Evolutionary conservation across 2,113 vertebrate species (phyloP).

Genomic region (Uropsilus gracilis): DNA sequence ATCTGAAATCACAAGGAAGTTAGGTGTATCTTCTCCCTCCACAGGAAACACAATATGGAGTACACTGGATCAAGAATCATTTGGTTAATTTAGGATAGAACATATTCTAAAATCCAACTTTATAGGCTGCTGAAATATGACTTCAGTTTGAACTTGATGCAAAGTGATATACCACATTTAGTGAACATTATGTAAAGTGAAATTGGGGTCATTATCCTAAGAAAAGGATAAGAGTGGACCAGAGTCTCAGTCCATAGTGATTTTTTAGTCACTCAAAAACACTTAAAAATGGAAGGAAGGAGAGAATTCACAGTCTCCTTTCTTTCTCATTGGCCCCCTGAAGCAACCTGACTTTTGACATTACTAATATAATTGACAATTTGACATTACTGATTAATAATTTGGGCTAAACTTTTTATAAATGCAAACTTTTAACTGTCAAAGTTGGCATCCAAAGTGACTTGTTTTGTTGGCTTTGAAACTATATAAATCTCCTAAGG

Average conservation of each 20-base stretch:
- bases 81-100: conserved; percentile 40
- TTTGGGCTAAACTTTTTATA: conserved; percentile 43
- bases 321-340: neutral
- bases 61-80: conserved; percentile 21
- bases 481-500: neutral
- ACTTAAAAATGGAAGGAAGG: neutral
- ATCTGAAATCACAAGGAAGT: neutral
- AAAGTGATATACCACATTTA: conserved; percentile 36
- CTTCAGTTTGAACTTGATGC: conserved; percentile 44
- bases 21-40: neutral
- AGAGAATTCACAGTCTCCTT: neutral
- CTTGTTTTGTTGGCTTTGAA: conserved; percentile 46
- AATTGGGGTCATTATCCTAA: neutral
- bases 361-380: neutral
- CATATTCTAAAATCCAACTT: conserved; percentile 28
- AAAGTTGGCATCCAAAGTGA: neutral
- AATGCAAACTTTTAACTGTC: conserved; percentile 20
- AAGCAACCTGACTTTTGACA: conserved; percentile 1
- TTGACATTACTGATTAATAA: neutral
- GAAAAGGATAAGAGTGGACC: neutral
- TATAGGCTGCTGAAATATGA: neutral
- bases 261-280: conserved; percentile 32
- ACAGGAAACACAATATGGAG: neutral
- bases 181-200: no score
- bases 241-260: conserved; percentile 31